Evolutionary conservation across 2,888 invertebrate genomes (phyloP).

Genomic region (Prosopocoilus inquinatus): DNA sequence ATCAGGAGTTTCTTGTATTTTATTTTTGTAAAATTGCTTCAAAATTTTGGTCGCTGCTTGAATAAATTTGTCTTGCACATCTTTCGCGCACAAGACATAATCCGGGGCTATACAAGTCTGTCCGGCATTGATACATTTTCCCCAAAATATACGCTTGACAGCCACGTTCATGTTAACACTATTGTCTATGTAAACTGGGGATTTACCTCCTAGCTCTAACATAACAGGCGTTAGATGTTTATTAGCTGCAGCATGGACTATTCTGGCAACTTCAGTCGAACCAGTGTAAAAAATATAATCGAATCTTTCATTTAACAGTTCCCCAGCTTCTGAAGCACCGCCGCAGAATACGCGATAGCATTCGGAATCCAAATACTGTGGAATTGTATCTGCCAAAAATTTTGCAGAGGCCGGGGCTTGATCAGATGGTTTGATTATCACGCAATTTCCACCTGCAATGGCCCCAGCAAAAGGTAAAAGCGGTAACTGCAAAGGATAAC

Average conservation of each 20-base stretch:
- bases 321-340: constrained; percentile 65
- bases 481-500: constrained; percentile 87
- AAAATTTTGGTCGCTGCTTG: constrained; percentile 57
- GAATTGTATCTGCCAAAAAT: constrained; percentile 70
- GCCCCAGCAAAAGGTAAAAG: constrained; percentile 80
- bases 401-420: constrained; percentile 69
- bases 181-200: constrained; percentile 88
- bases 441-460: constrained; percentile 88
- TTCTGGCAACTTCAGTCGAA: constrained; percentile 77
- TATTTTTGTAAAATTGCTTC: constrained; percentile 80
- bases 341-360: constrained; percentile 66
- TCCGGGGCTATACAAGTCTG: constrained; percentile 98
- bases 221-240: constrained; percentile 91
- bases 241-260: constrained; percentile 86
- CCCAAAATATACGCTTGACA: constrained; percentile 87
- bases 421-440: constrained; percentile 89
- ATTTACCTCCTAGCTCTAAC: constrained; percentile 81
- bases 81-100: constrained; percentile 81
- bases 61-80: constrained; percentile 63
- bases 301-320: constrained; percentile 65
- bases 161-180: constrained; percentile 75
- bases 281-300: constrained; percentile 81
- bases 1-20: constrained; percentile 77
- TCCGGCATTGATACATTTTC: constrained; percentile 88
- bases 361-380: constrained; percentile 80